Evolutionary conservation across 2,888 invertebrate genomes (phyloP).

Genomic region (Blastobasis lacticolella): DNA sequence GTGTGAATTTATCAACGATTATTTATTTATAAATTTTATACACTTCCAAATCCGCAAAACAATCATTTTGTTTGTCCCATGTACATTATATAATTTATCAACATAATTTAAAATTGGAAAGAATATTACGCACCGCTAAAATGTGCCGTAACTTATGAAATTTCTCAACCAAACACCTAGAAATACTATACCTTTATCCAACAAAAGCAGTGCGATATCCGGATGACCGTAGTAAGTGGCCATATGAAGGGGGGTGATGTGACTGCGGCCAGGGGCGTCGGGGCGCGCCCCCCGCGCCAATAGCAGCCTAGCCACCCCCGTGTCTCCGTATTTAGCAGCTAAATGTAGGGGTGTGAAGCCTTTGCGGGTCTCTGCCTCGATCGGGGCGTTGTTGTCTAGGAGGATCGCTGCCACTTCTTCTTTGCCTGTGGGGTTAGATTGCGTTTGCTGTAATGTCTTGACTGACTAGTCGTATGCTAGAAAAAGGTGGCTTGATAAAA

Average conservation of each 20-base stretch:
- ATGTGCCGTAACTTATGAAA: too few species aligned
- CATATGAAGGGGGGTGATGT: slow-evolving; percentile 96
- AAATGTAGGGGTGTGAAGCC: slow-evolving; percentile 98
- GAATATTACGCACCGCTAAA: too few species aligned
- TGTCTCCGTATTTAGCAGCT: slow-evolving; percentile 97
- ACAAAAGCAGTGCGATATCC: slow-evolving; percentile 88
- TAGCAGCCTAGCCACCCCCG: slow-evolving; percentile 89
- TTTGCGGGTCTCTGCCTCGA: slow-evolving; percentile 94
- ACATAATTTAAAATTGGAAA: too few species aligned
- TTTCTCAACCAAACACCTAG: too few species aligned
- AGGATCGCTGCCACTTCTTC: slow-evolving; percentile 93
- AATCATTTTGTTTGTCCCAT: too few species aligned
- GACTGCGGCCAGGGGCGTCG: slow-evolving; percentile 92
- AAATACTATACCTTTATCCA: slow-evolving; percentile 92
- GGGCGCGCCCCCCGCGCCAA: slow-evolving; percentile 91
- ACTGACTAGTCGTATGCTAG: too few species aligned
- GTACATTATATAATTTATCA: too few species aligned
- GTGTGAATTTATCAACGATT: too few species aligned
- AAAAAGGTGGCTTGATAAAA: too few species aligned
- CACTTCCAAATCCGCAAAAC: too few species aligned
- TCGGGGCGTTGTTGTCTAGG: slow-evolving; percentile 91
- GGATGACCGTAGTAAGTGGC: slow-evolving; percentile 98
- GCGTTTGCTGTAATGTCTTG: not conserved
- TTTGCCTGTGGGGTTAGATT: slow-evolving; percentile 64
- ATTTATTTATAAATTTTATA: too few species aligned